Percentiles rank a stretch among this genome's conserved stretches.
These are phyloP conservation scores for Aelia acuminata DNA, from an alignment of 2,888 invertebrate species.

Conservation along the genomic window DNA sequence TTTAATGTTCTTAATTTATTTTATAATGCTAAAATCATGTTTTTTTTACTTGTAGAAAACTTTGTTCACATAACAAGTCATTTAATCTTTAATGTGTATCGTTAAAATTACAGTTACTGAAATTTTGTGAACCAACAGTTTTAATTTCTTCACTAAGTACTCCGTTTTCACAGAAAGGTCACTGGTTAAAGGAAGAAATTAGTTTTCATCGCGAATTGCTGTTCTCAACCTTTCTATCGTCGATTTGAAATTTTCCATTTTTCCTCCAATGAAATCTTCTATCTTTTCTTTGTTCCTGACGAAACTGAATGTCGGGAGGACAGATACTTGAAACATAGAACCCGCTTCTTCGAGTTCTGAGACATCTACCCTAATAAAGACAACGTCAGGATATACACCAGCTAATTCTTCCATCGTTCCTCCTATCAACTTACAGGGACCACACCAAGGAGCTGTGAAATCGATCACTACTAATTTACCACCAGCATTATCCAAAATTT, in stretches of 20 bases:
- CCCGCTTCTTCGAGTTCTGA: slow-evolving; percentile 45
- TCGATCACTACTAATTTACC: slow-evolving; percentile 18
- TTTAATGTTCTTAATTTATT: background rate
- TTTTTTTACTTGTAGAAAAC: background rate
- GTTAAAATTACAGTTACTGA: background rate
- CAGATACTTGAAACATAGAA: slow-evolving; percentile 13
- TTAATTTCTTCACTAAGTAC: background rate
- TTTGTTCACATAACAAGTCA: background rate
- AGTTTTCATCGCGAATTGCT: background rate
- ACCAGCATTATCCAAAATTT: slow-evolving; percentile 46
- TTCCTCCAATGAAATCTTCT: slow-evolving; percentile 53
- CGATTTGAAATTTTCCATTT: slow-evolving; percentile 35
- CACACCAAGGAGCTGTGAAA: slow-evolving; percentile 56
- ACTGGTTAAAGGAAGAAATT: background rate
- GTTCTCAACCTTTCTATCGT: slow-evolving; percentile 27
- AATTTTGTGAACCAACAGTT: background rate
- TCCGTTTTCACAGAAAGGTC: background rate
- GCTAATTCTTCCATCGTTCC: slow-evolving; percentile 47
- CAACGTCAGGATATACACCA: slow-evolving; percentile 23
- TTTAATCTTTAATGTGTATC: background rate
- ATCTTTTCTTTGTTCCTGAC: slow-evolving; percentile 43
- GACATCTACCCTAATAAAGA: slow-evolving; percentile 44
- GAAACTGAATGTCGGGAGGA: slow-evolving; percentile 49
- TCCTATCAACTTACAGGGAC: slow-evolving; percentile 47
- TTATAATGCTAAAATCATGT: background rate